Percentiles rank a stretch among this genome's conserved stretches.
These are phyloP conservation scores for Capreolus pygargus DNA, from an alignment of 2,113 vertebrate genomes.

Conservation along the genomic window DNA sequence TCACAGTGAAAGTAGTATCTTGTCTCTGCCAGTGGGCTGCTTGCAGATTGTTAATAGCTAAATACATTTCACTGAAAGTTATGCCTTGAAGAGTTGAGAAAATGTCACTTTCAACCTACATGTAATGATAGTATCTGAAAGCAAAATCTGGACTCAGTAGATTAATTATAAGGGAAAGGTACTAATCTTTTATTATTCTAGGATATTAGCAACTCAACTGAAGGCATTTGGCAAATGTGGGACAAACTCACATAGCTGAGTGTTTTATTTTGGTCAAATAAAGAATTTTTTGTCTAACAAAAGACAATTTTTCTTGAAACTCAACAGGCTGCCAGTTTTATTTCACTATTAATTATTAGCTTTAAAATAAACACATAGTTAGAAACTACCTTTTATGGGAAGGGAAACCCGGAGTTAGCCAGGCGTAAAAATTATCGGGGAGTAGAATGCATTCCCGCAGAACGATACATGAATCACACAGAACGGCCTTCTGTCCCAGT, in stretches of 20 bases:
- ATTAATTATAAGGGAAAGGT: constrained; percentile 34
- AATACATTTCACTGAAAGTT: neutral
- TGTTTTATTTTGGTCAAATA: constrained; percentile 52
- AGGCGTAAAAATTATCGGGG: constrained; percentile 63
- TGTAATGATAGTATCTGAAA: neutral
- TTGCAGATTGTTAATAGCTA: neutral
- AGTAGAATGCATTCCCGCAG: constrained; percentile 62
- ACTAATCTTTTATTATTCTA: neutral
- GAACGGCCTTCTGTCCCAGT: constrained; percentile 73
- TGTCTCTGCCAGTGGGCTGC: neutral
- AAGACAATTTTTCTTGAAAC: constrained; percentile 40
- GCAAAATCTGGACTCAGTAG: constrained; percentile 9
- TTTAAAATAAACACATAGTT: constrained; percentile 72
- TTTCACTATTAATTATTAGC: constrained; percentile 71
- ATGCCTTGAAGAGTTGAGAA: neutral
- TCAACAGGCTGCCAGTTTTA: constrained; percentile 56
- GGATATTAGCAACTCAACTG: constrained; percentile 32
- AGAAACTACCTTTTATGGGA: constrained; percentile 74
- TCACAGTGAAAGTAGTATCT: neutral
- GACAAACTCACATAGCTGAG: constrained; percentile 21
- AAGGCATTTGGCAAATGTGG: constrained; percentile 50
- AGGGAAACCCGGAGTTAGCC: constrained; percentile 65
- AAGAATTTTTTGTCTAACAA: constrained; percentile 29
- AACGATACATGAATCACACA: constrained; percentile 67
- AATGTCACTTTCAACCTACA: neutral